Percentiles rank a stretch among this genome's conserved stretches.
Conservation (phyloP, 2,888 invertebrate species). For the Parnassius orleans region DNA sequence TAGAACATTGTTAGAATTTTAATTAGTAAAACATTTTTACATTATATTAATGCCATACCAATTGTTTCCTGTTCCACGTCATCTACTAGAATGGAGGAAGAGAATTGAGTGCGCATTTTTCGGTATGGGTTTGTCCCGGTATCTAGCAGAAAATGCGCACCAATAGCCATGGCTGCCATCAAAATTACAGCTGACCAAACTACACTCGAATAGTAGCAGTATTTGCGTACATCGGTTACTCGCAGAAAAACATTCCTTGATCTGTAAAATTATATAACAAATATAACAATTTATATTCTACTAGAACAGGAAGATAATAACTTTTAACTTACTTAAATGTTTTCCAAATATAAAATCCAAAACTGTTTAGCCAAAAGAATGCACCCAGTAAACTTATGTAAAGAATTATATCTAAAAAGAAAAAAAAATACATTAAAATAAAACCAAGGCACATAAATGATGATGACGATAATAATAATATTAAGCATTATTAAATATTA, state of each 20-base stretch:
- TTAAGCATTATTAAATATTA: too few species aligned
- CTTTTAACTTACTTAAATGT: slow-evolving; percentile 85
- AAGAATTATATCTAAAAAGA: slow-evolving; percentile 86
- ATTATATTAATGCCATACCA: slow-evolving; percentile 59
- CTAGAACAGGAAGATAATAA: not conserved
- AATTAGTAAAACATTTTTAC: not conserved
- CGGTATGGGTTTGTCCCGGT: slow-evolving; percentile 79
- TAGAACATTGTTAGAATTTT: too few species aligned
- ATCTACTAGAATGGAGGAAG: slow-evolving; percentile 70
- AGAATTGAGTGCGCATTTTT: slow-evolving; percentile 61
- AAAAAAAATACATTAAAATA: slow-evolving; percentile 25
- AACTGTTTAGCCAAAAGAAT: slow-evolving; percentile 92
- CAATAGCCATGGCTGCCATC: slow-evolving; percentile 88
- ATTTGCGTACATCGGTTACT: slow-evolving; percentile 92
- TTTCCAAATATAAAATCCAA: slow-evolving; percentile 94
- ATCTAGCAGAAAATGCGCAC: slow-evolving; percentile 90
- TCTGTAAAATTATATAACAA: slow-evolving; percentile 61
- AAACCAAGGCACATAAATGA: too few species aligned
- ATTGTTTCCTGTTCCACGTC: slow-evolving; percentile 87
- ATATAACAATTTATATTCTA: not conserved
- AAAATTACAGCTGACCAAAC: slow-evolving; percentile 88
- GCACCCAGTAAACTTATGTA: slow-evolving; percentile 89
- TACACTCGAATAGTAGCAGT: slow-evolving; percentile 91
- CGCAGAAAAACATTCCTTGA: slow-evolving; percentile 91
- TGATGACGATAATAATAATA: too few species aligned